Percentiles rank a stretch among this genome's conserved stretches.
These are phyloP conservation scores for Rhopalosiphum nymphaeae DNA, from an alignment of 2,888 invertebrate species.

Conservation along the genomic window DNA sequence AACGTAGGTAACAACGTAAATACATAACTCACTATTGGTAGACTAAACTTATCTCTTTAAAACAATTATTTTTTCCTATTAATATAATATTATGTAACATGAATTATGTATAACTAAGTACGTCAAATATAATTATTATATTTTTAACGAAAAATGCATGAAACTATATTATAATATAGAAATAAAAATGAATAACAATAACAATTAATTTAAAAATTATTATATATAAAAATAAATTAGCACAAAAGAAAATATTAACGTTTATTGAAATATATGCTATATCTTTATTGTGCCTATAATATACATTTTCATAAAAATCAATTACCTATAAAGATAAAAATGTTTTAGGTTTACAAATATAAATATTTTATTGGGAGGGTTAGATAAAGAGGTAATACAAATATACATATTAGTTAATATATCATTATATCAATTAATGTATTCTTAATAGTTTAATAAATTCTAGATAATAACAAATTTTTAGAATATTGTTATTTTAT, in stretches of 20 bases:
- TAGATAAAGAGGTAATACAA: background rate
- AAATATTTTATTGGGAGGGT: background rate
- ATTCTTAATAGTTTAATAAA: background rate
- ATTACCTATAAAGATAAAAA: background rate
- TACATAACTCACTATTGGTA: background rate
- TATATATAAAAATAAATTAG: background rate
- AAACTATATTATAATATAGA: background rate
- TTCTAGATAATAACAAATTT: background rate
- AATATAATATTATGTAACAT: background rate
- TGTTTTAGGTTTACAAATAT: background rate
- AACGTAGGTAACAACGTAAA: background rate
- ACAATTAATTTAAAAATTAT: background rate
- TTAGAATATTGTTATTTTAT: background rate
- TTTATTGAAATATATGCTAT: background rate
- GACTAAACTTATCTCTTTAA: background rate
- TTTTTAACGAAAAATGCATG: background rate
- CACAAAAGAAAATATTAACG: background rate
- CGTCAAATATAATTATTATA: background rate
- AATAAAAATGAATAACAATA: background rate
- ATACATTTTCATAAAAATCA: background rate
- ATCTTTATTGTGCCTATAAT: background rate
- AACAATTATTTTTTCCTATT: background rate
- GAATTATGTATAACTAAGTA: background rate
- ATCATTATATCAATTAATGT: background rate
- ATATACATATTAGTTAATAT: background rate